Conservation (phyloP, 2,113 vertebrate species). For the Limanda limanda region DNA sequence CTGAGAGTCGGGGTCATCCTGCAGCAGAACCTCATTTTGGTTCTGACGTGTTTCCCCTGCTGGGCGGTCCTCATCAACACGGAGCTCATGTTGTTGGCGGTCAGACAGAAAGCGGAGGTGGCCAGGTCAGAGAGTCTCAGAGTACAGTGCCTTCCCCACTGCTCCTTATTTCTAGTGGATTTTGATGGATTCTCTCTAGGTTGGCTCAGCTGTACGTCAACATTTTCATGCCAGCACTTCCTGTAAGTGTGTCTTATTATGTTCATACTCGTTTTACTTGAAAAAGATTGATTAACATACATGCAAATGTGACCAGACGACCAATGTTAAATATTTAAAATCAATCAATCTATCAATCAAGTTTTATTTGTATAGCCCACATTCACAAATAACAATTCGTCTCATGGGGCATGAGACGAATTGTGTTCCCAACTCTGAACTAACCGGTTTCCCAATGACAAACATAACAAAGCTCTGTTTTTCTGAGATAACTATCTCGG, state of each 20-base stretch:
- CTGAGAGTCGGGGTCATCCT: constrained; percentile 89
- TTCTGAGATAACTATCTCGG: too few species aligned
- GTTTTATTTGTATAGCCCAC: too few species aligned
- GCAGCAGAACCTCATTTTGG: constrained; percentile 87
- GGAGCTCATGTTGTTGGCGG: constrained; percentile 84
- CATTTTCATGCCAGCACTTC: constrained; percentile 92
- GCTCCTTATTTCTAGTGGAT: neutral
- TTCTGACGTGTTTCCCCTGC: constrained; percentile 92
- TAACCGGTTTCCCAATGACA: too few species aligned
- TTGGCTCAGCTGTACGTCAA: constrained; percentile 91
- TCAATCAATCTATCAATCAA: too few species aligned
- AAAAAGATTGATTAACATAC: too few species aligned
- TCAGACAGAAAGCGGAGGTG: constrained; percentile 86
- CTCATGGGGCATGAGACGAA: too few species aligned
- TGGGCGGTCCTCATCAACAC: constrained; percentile 95
- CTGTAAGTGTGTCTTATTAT: constrained; percentile 80
- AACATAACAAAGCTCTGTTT: too few species aligned
- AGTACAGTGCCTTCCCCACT: neutral
- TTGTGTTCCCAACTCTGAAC: too few species aligned
- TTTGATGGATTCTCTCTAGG: constrained; percentile 74
- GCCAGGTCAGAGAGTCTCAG: constrained; percentile 81
- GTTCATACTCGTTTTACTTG: neutral
- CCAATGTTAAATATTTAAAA: too few species aligned
- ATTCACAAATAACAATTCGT: too few species aligned
- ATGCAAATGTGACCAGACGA: too few species aligned